A percentile compares a stretch with the other conserved stretches of the same genome.
phyloP scores from a whole-genome alignment of 2,113 vertebrate species.

The Chamaetylas fuelleborni region DNA sequence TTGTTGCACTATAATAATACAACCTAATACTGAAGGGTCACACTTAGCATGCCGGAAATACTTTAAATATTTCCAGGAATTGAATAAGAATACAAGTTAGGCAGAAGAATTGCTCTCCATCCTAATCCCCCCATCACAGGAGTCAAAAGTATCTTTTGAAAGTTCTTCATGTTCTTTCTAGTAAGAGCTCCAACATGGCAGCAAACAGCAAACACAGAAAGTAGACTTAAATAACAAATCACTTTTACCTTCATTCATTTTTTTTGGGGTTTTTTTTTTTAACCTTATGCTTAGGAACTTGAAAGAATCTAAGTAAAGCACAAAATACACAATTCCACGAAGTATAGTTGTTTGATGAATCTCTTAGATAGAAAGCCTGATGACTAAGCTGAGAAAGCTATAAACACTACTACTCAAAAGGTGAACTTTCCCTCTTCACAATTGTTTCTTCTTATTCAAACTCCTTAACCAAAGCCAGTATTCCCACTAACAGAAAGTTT shows the following conservation, averaged over 20 bases:
- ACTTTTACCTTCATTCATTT: neutral
- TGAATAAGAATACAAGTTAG: neutral
- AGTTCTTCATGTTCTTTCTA: neutral
- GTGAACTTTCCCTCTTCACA: neutral
- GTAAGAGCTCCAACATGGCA: neutral
- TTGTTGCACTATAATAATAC: neutral
- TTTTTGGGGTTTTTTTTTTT: neutral
- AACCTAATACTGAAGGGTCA: neutral
- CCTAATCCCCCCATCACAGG: neutral
- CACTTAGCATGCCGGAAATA: neutral
- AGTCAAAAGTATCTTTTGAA: neutral
- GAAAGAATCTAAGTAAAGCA: neutral
- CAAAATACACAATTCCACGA: neutral
- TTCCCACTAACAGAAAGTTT: neutral
- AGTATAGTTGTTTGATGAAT: neutral
- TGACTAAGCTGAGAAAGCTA: neutral
- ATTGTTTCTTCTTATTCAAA: neutral
- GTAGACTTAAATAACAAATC: neutral
- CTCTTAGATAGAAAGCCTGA: neutral
- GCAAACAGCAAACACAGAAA: neutral
- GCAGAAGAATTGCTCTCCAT: neutral
- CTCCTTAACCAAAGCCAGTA: neutral
- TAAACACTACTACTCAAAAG: neutral
- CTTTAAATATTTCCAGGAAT: neutral
- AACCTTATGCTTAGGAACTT: neutral